Evolutionary conservation across 2,113 vertebrate genomes (phyloP).

Genomic region (Bolborhynchus lineola): DNA sequence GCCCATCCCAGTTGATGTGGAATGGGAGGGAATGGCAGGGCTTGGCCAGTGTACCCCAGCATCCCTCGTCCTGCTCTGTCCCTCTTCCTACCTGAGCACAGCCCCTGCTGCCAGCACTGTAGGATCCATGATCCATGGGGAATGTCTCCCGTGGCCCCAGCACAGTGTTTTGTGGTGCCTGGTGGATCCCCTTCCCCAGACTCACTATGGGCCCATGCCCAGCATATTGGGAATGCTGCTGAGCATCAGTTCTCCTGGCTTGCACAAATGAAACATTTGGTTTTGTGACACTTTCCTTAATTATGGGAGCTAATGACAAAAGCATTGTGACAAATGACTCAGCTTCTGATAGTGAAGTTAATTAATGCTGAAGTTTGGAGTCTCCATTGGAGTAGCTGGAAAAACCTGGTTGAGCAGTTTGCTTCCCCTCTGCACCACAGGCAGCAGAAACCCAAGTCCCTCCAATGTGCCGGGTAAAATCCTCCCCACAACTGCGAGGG

Average conservation of each 20-base stretch:
- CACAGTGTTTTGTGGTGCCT: rapidly evolving
- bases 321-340: conserved; percentile 70
- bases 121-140: not conserved
- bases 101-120: not conserved
- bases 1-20: rapidly evolving
- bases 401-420: not conserved
- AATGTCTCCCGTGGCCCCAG: rapidly evolving
- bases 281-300: conserved; percentile 64
- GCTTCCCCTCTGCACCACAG: not conserved
- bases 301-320: conserved; percentile 65
- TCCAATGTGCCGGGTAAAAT: not conserved
- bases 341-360: conserved; percentile 56
- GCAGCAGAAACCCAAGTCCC: not conserved
- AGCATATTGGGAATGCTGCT: not conserved
- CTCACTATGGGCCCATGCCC: rapidly evolving
- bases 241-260: not conserved
- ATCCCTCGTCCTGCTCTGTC: not conserved
- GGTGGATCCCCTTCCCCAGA: rapidly evolving
- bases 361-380: conserved; percentile 48
- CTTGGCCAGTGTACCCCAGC: rapidly evolving
- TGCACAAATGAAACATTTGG: conserved; percentile 44
- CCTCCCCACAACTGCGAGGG: rapidly evolving
- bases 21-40: not conserved
- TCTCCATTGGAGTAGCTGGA: not conserved
- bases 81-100: not conserved